Evolutionary conservation across 2,888 invertebrate genomes (phyloP).

Genomic region (Drosophila affinis): DNA sequence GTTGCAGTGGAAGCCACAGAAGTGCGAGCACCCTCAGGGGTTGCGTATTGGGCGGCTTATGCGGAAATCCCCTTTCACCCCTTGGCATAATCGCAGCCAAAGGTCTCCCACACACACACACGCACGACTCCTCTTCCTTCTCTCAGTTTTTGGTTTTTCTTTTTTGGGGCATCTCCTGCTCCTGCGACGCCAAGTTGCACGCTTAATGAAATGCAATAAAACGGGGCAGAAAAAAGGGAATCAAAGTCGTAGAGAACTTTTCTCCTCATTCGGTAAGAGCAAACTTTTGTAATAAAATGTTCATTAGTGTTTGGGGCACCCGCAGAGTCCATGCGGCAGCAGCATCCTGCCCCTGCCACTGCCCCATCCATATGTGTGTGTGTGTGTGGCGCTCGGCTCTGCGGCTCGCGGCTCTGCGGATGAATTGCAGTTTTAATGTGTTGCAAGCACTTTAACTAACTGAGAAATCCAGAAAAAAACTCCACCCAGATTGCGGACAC

Average conservation of each 20-base stretch:
- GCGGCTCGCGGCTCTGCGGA: conserved; percentile 49
- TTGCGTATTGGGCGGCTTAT: background rate
- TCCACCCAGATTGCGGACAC: conserved; percentile 27
- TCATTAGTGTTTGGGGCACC: conserved; percentile 75
- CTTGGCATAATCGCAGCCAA: background rate
- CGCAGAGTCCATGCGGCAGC: conserved; percentile 46
- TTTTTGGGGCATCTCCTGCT: background rate
- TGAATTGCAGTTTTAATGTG: conserved; percentile 79
- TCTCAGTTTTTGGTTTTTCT: too few species aligned
- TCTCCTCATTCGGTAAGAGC: conserved; percentile 40
- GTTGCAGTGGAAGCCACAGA: background rate
- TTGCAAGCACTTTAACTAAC: conserved; percentile 75
- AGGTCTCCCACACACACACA: background rate
- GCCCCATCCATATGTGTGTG: conserved; percentile 50
- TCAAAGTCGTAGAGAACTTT: conserved; percentile 35
- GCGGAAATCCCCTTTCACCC: background rate
- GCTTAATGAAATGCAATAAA: conserved; percentile 39
- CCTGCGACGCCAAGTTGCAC: conserved; percentile 21
- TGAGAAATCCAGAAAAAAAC: conserved; percentile 42
- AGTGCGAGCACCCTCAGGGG: background rate
- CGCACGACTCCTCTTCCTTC: background rate
- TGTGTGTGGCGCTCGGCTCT: conserved; percentile 47
- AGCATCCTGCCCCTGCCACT: background rate
- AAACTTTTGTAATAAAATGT: conserved; percentile 82
- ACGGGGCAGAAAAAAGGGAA: conserved; percentile 5